phyloP scores from a whole-genome alignment of 2,113 vertebrate genomes.

The Paracanthobrama guichenoti region DNA sequence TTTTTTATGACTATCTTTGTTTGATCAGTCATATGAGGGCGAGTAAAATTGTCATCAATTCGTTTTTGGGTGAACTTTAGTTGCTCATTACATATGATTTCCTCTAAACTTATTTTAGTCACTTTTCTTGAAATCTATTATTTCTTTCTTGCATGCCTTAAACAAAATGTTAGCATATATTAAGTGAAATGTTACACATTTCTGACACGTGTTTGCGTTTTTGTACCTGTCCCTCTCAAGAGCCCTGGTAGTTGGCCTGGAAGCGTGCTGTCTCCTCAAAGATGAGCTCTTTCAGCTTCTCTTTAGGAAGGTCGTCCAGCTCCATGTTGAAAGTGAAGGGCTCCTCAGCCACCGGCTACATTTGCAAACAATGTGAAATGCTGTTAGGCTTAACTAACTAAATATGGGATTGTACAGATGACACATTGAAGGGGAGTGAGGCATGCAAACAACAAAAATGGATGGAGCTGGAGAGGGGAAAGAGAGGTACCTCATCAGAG shows the following conservation, averaged over 20 bases:
- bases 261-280: conserved; percentile 86
- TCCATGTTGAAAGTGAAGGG: conserved; percentile 90
- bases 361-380: not conserved
- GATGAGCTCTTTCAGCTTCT: conserved; percentile 89
- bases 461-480: not conserved
- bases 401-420: not conserved
- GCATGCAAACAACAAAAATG: not conserved
- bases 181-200: not conserved
- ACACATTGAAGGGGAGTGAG: not conserved
- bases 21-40: not conserved
- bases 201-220: not conserved
- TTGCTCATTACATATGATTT: not conserved
- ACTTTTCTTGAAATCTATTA: not conserved
- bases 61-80: not conserved
- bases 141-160: not conserved
- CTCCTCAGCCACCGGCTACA: conserved; percentile 85
- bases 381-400: not conserved
- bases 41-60: not conserved
- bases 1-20: not conserved
- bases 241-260: conserved; percentile 78
- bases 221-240: conserved; percentile 70
- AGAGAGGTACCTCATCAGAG: conserved; percentile 80
- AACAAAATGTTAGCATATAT: not conserved
- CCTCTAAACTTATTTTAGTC: not conserved
- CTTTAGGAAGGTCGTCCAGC: conserved; percentile 87